phyloP scores from a whole-genome alignment of 35 echinoderm and acorn worm species.

The Anneissia japonica region DNA sequence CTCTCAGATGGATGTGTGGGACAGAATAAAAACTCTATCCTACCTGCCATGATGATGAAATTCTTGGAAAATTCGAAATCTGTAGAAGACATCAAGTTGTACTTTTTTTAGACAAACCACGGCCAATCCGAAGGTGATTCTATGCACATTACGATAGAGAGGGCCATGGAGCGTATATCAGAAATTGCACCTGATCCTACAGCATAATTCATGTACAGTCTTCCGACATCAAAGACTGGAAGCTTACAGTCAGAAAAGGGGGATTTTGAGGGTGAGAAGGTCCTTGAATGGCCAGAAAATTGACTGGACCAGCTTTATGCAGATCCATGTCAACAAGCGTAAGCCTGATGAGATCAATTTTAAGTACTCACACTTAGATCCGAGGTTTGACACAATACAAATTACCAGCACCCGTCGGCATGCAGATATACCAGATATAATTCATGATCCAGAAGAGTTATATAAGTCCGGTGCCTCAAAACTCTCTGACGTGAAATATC shows the following conservation, averaged over 20 bases:
- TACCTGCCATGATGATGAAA: constrained; percentile 43
- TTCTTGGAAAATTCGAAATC: constrained; percentile 35
- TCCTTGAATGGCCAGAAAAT: constrained; percentile 6
- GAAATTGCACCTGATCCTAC: constrained; percentile 7
- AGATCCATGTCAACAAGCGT: neutral
- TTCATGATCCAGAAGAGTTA: neutral
- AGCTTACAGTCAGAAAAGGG: constrained; percentile 13
- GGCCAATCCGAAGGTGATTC: constrained; percentile 63
- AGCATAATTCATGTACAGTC: constrained; percentile 11
- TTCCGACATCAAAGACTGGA: constrained; percentile 31
- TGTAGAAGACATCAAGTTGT: constrained; percentile 22
- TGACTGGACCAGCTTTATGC: constrained; percentile 39
- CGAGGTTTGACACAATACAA: constrained; percentile 1
- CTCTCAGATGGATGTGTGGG: constrained; percentile 61
- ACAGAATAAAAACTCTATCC: constrained; percentile 62
- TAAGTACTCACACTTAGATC: constrained; percentile 4
- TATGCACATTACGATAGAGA: constrained; percentile 68
- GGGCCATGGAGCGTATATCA: neutral
- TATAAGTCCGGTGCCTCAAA: neutral
- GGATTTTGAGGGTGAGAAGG: constrained; percentile 8
- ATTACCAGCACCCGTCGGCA: neutral
- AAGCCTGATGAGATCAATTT: constrained; percentile 1
- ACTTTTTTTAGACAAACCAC: constrained; percentile 54
- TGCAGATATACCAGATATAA: neutral
- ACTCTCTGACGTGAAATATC: constrained; percentile 21